A percentile compares a stretch with the other conserved stretches of the same genome.
These are phyloP conservation scores for Xerus rutilus DNA, from an alignment of 2,797 vertebrate genomes.

Conservation along the genomic window DNA sequence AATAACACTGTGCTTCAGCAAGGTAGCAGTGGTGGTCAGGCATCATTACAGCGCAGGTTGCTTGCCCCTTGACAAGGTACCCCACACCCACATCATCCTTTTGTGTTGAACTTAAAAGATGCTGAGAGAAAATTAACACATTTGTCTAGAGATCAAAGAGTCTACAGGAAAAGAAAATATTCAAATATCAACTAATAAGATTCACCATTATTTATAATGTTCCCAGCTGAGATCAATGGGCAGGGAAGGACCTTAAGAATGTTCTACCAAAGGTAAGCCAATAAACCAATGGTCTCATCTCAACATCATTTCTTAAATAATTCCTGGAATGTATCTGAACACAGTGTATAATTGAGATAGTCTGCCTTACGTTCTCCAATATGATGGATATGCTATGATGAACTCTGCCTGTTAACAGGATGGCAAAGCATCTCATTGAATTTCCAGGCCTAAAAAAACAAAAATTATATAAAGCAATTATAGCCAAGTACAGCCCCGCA, in stretches of 20 bases:
- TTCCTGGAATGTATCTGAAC: background rate
- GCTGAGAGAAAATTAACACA: background rate
- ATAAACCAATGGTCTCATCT: background rate
- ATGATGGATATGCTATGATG: background rate
- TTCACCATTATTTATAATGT: background rate
- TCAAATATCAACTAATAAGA: background rate
- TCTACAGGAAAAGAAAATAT: constrained; percentile 43
- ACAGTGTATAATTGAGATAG: background rate
- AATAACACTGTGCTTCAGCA: background rate
- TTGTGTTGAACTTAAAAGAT: constrained; percentile 29
- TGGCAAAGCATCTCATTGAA: background rate
- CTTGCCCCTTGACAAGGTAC: background rate
- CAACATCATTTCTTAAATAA: background rate
- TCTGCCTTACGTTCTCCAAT: background rate
- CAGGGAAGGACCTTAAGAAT: background rate
- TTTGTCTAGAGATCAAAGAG: background rate
- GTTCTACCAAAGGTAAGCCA: background rate
- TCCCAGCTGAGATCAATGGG: background rate
- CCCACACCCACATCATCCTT: background rate
- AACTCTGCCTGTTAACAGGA: constrained; percentile 8
- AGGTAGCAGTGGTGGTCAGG: background rate
- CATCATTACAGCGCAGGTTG: background rate
- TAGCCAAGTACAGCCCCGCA: constrained; percentile 39
- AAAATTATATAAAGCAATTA: background rate
- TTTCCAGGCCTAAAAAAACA: background rate